Evolutionary conservation across 2,113 vertebrate genomes (phyloP).

Genomic region (Pedetes capensis): DNA sequence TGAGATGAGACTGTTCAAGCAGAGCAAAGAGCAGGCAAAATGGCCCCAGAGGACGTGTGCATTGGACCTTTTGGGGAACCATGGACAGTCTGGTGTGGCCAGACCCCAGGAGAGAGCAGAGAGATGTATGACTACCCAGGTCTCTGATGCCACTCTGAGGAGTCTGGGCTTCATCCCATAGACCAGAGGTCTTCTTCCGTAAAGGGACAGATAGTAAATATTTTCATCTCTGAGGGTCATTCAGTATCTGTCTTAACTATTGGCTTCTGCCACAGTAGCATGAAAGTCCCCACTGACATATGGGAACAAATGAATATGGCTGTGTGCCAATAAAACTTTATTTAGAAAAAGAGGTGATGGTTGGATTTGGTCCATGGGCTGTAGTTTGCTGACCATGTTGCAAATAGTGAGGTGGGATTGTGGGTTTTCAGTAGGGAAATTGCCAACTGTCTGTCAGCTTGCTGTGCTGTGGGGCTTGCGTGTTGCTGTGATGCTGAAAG

Average conservation of each 20-base stretch:
- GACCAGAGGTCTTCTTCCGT: neutral
- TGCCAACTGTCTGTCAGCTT: too few relatives aligned
- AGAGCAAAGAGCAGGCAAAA: neutral
- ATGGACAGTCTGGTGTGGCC: neutral
- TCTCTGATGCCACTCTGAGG: too few relatives aligned
- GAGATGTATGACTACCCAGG: neutral
- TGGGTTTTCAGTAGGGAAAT: too few relatives aligned
- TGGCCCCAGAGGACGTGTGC: rapidly evolving
- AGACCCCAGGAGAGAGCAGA: neutral
- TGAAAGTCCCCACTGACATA: neutral
- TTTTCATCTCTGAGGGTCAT: neutral
- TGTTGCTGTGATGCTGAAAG: too few relatives aligned
- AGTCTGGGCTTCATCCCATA: neutral
- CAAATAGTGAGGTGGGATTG: neutral
- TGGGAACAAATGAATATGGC: neutral
- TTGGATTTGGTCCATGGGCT: neutral
- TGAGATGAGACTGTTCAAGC: neutral
- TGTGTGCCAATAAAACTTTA: neutral
- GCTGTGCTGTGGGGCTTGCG: too few relatives aligned
- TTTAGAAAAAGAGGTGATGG: neutral
- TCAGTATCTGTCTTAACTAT: neutral
- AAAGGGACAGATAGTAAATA: neutral
- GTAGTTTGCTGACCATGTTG: neutral
- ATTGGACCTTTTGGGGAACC: too few relatives aligned
- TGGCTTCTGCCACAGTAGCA: neutral